A percentile compares a stretch with the other conserved stretches of the same genome.
phyloP scores from a whole-genome alignment of 2,888 invertebrate species.

The Therioaphis trifolii region DNA sequence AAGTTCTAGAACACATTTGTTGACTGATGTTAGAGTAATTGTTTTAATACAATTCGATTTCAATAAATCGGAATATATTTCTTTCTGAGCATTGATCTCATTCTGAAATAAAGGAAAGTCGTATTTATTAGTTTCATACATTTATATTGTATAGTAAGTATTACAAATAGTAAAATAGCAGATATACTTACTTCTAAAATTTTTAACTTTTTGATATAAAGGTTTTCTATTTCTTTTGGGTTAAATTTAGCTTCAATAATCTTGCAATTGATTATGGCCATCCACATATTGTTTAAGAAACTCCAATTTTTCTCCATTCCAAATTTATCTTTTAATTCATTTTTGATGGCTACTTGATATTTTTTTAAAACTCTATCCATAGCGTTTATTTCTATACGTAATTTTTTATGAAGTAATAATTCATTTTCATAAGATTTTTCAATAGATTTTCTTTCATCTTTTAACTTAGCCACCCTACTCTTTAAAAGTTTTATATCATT shows the following conservation, averaged over 20 bases:
- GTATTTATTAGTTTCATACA: no score
- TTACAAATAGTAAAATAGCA: no score
- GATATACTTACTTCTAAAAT: constrained; percentile 3
- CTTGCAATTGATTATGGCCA: constrained; percentile 72
- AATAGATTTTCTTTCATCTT: constrained; percentile 30
- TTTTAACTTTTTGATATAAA: constrained; percentile 70
- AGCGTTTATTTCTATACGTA: constrained; percentile 77
- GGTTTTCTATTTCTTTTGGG: constrained; percentile 70
- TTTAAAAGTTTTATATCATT: constrained; percentile 53
- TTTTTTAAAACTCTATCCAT: constrained; percentile 75
- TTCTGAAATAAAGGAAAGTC: constrained; percentile 67
- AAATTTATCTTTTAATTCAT: constrained; percentile 73
- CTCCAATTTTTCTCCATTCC: constrained; percentile 71
- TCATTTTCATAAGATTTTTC: constrained; percentile 71
- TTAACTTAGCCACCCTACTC: constrained; percentile 18
- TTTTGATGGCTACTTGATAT: constrained; percentile 72
- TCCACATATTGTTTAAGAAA: constrained; percentile 71
- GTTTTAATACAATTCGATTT: constrained; percentile 72
- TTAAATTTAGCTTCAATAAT: constrained; percentile 72
- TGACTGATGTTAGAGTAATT: constrained; percentile 67
- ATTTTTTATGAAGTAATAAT: constrained; percentile 76
- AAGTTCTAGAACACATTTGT: no score
- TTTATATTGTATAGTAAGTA: no score
- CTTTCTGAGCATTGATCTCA: constrained; percentile 68
- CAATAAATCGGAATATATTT: constrained; percentile 70